Evolutionary conservation across 2,888 invertebrate genomes (phyloP), one percentile per base, ranked within the genome.

Genomic region (Oscheius onirici): DNA sequence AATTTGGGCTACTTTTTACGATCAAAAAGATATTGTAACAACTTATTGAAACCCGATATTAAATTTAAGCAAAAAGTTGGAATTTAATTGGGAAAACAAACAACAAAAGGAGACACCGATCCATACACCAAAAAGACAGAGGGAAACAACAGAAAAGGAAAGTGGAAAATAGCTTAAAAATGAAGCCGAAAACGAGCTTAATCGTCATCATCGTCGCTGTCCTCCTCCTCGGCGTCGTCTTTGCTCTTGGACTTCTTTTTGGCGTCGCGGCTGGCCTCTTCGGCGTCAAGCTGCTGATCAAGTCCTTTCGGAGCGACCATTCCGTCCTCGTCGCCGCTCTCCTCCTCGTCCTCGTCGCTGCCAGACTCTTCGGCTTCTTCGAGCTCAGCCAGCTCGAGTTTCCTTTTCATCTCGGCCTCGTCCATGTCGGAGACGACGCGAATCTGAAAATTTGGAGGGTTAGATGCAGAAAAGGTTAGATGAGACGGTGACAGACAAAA

Each of bases 341-440:
- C 85, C 24, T 84, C 86, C 60, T 85, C 86, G 24, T 82, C 83
- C 34, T 80, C 83, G 43, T 79, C 80, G 15, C 66, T 76, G 24
- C 81, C 84, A 28, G 78, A 79, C 11, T 75, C 80, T 34, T 81
- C 78, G 6, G 77, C 78, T 3, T 82, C 84, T 41, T 82, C 80
- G 34, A 82, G 78, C 22, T 84, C 82, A n/a, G 76, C 80, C 76
- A 71, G 81, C 55, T 57, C 79, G 74, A 51, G 82, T 83, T 77
- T 80, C 70, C 77, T 63, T 75, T 80, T 82, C 75, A 86, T 85
- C 78, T 97, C 97, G 1, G 95, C 95, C 89, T 99, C 99, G 89
- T 99, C 99, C 20, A 94, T 93, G 68, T 97, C 97, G 0, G 99
- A 97, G 34, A 99, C 97, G 77, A 99, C 95, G 90, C 97, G 95